Evolutionary conservation across 1,140 invertebrate species (phyloP), one percentile per base, ranked within the genome.

Genomic region (Cataglyphis hispanica): DNA sequence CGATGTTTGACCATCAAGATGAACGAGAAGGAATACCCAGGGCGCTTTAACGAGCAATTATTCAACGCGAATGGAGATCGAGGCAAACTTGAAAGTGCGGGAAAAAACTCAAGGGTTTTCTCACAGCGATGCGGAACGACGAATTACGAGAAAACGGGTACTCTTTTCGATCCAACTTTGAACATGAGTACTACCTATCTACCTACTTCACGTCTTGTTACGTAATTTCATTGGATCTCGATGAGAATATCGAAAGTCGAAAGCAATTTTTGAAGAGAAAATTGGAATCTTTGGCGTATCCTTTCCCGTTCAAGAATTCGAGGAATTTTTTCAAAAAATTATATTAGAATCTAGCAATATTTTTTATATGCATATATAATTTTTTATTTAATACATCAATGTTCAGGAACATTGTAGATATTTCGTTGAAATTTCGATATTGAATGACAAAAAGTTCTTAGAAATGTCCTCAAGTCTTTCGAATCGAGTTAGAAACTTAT

Each of bases 41-140:
- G 31, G 46, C 58, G 61, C 50, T 84, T 84, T 90, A 90, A 90
- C 86, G 89, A 90, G 86, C 86, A 90, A 89, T 90, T 90, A 90
- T 90, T 90, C 86, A 87, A 86, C 70, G 56, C 72, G 43, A 78
- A 34, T 31, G 75, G 66, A 64, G 81, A 74, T 63, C 34, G 34
- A 60, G 66, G 25, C n/a, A 46, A 56, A 63, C 64, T 89, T 6
- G 80, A 87, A 80, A 87, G 60, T 46, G 56, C 16, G 27, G 11
- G 6, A 31, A 86, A 87, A 25, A 50, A 31, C 63, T 85, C 43
- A 67, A 84, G 84, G n/a, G 64, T 69, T 69, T 46, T 27, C 83
- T 58, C 19, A 19, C 16, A 31, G 25, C 53, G 58, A 77, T 77
- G 75, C 7, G 31, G 53, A 53, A 56, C 46, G 11, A 27, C 56